Conservation (phyloP, 2,888 invertebrate genomes). For the Pandemis corylana region DNA sequence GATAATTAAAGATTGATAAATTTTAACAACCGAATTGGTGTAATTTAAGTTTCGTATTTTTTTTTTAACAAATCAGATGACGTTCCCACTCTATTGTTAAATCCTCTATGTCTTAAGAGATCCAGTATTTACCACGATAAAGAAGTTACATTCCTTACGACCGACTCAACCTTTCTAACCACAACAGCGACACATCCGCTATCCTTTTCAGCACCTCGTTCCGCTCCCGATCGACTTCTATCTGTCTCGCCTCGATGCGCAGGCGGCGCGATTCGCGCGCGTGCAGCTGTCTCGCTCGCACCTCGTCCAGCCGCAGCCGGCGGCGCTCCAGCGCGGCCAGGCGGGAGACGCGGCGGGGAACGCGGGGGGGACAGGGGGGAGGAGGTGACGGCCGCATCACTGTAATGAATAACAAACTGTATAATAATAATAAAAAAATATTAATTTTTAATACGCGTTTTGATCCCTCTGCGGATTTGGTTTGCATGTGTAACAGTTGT, state of each 20-base stretch:
- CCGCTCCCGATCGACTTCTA: neutral
- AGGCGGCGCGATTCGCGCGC: neutral
- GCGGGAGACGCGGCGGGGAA: neutral
- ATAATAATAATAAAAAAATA: too few species aligned
- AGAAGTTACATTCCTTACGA: neutral
- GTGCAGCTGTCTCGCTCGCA: constrained; percentile 3
- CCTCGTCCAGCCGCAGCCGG: neutral
- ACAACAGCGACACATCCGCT: neutral
- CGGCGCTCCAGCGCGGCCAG: neutral
- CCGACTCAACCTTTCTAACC: neutral
- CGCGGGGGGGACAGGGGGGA: neutral
- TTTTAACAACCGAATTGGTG: too few species aligned
- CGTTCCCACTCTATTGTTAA: too few species aligned
- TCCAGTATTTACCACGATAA: too few species aligned
- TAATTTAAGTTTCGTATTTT: too few species aligned
- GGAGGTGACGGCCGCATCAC: neutral
- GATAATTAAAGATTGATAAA: too few species aligned
- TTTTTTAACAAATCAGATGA: too few species aligned
- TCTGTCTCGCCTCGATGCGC: neutral
- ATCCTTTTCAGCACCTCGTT: neutral
- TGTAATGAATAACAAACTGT: neutral
- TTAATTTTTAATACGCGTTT: too few species aligned
- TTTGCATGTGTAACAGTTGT: too few species aligned
- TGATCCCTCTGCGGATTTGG: too few species aligned
- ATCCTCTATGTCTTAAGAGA: too few species aligned